Evolutionary conservation across 2,797 vertebrate genomes (phyloP).

Genomic region (Gymnothorax reevesii): DNA sequence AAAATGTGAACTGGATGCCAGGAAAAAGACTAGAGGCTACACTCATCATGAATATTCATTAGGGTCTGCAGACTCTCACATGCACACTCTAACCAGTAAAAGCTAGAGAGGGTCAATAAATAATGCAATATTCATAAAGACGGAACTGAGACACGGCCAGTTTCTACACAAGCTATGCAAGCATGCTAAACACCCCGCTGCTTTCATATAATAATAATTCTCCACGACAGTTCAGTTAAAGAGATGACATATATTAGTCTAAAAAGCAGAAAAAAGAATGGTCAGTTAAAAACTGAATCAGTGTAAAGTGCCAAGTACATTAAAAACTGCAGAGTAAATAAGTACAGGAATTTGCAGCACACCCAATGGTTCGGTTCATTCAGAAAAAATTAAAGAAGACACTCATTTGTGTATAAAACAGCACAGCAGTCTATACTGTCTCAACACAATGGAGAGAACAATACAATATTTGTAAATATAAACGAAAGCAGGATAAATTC

Average conservation of each 20-base stretch:
- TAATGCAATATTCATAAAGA: slow-evolving; percentile 12
- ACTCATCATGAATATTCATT: slow-evolving; percentile 36
- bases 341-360: too few species aligned
- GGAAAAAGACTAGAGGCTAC: slow-evolving; percentile 37
- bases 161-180: background rate
- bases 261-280: background rate
- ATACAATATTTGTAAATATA: too few species aligned
- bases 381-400: background rate
- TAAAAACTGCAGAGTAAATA: background rate
- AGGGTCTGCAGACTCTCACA: slow-evolving; percentile 27
- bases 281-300: background rate
- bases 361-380: background rate
- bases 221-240: slow-evolving; percentile 4
- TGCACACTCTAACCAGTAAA: slow-evolving; percentile 28
- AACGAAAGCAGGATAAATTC: background rate
- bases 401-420: background rate
- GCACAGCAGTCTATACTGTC: background rate
- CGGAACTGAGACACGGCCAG: background rate
- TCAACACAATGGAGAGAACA: background rate
- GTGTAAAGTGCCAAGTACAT: background rate
- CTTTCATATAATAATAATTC: slow-evolving; percentile 16
- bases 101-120: slow-evolving; percentile 23
- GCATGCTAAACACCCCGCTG: background rate
- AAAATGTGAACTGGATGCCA: slow-evolving; percentile 12
- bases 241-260: background rate